Percentiles rank a stretch among this genome's conserved stretches.
phyloP scores from a whole-genome alignment of 1,140 invertebrate species.

The Orius laevigatus region DNA sequence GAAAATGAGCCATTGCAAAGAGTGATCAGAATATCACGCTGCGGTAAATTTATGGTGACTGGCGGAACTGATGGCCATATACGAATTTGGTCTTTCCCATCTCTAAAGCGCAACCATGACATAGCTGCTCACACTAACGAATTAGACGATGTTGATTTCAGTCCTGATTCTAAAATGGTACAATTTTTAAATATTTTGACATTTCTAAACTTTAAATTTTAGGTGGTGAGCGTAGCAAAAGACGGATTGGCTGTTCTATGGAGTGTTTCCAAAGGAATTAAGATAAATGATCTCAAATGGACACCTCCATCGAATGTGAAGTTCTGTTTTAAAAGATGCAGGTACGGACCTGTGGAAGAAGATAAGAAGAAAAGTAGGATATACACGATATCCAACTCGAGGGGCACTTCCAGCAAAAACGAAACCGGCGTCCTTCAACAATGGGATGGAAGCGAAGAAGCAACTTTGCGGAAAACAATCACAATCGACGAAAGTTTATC shows the following conservation, averaged over 20 bases:
- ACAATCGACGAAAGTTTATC: constrained; percentile 57
- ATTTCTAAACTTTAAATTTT: constrained; percentile 8
- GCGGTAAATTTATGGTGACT: constrained; percentile 66
- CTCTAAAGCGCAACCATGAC: constrained; percentile 31
- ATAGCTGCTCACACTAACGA: constrained; percentile 60
- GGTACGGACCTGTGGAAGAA: constrained; percentile 46
- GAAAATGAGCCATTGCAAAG: constrained; percentile 66
- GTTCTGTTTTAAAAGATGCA: constrained; percentile 23
- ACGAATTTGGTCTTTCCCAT: constrained; percentile 75
- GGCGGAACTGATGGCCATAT: constrained; percentile 79
- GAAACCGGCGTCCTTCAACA: constrained; percentile 35
- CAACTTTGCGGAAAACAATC: constrained; percentile 33
- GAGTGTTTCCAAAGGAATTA: constrained; percentile 45
- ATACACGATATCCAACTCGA: constrained; percentile 69
- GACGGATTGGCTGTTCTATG: constrained; percentile 70
- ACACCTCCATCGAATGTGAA: constrained; percentile 28
- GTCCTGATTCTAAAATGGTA: constrained; percentile 49
- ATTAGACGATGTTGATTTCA: constrained; percentile 85
- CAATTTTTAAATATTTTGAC: constrained; percentile 12
- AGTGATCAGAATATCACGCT: constrained; percentile 62
- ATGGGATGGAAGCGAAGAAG: constrained; percentile 44
- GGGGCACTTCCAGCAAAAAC: constrained; percentile 43
- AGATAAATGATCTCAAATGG: constrained; percentile 56
- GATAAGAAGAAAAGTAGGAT: constrained; percentile 45
- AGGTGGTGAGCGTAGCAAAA: constrained; percentile 70